Conservation (phyloP, 2,797 vertebrate species). For the Salmo trutta region DNA sequence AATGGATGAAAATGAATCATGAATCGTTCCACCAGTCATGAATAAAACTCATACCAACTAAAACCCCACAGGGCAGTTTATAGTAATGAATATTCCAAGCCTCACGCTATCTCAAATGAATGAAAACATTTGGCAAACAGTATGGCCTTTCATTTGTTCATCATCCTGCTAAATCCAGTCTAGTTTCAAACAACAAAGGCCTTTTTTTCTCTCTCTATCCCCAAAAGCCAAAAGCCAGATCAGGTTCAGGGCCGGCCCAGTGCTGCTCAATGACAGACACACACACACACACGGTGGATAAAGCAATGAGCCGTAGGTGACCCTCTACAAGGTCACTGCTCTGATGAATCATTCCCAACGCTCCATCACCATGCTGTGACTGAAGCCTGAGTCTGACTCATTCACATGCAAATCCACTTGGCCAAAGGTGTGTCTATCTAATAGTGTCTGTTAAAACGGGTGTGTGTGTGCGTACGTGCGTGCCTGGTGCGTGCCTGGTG, state of each 20-base stretch:
- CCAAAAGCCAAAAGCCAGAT: conserved; percentile 15
- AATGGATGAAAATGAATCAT: neutral
- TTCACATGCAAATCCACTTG: conserved; percentile 69
- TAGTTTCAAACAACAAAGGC: conserved; percentile 31
- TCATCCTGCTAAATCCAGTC: conserved; percentile 10
- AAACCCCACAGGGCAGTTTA: neutral
- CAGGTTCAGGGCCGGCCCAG: conserved; percentile 18
- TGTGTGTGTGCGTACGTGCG: conserved; percentile 6
- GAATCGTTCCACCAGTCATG: neutral
- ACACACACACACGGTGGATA: conserved; percentile 5
- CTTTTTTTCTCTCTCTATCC: neutral
- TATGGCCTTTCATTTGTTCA: conserved; percentile 6
- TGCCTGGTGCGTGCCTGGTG: neutral
- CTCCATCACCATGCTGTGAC: conserved; percentile 29
- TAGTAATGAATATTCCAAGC: neutral
- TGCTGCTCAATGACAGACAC: neutral
- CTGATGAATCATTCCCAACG: conserved; percentile 56
- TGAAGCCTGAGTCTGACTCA: conserved; percentile 44
- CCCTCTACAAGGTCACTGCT: conserved; percentile 63
- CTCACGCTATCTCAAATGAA: conserved; percentile 14
- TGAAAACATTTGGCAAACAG: conserved; percentile 12
- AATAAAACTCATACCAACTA: neutral
- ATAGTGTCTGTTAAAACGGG: conserved; percentile 37
- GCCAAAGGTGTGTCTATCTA: conserved; percentile 55
- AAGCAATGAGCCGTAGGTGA: conserved; percentile 39